Conservation (phyloP, 37 sponge, comb jelly and placozoan species). For the Ianthella basta region DNA sequence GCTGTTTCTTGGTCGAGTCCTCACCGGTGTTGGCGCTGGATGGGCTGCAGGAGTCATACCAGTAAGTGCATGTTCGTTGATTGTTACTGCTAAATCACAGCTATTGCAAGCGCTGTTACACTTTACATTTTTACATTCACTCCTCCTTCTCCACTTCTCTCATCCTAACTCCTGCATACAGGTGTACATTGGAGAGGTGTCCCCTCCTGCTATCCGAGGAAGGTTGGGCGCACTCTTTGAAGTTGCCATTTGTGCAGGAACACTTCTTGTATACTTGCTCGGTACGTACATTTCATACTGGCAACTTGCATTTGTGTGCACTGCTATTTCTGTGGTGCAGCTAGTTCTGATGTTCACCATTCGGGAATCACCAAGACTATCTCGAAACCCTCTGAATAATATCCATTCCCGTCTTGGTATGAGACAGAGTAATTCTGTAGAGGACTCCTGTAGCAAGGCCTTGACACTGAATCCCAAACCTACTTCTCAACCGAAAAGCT, state of each 20-base stretch:
- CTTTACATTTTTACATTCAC: too few species aligned
- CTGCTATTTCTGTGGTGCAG: constrained; percentile 47
- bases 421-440: too few species aligned
- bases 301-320: constrained; percentile 46
- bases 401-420: not conserved
- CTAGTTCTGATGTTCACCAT: constrained; percentile 58
- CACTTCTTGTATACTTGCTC: constrained; percentile 50
- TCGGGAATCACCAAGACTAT: constrained; percentile 77
- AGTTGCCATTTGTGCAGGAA: constrained; percentile 69
- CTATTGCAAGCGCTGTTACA: not conserved
- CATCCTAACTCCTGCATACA: not conserved
- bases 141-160: too few species aligned
- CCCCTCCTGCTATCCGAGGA: constrained; percentile 64
- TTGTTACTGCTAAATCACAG: not conserved
- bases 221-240: constrained; percentile 73
- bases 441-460: too few species aligned
- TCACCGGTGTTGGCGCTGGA: constrained; percentile 67
- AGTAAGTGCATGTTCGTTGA: constrained; percentile 34
- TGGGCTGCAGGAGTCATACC: constrained; percentile 56
- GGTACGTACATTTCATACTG: constrained; percentile 50
- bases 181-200: constrained; percentile 83
- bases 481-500: too few species aligned
- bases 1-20: constrained; percentile 48
- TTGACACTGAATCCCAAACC: too few species aligned
- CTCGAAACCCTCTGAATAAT: constrained; percentile 24